These are phyloP conservation scores for Hyperoplus immaculatus DNA, from an alignment of 2,797 vertebrate genomes.

Conservation along the genomic window DNA sequence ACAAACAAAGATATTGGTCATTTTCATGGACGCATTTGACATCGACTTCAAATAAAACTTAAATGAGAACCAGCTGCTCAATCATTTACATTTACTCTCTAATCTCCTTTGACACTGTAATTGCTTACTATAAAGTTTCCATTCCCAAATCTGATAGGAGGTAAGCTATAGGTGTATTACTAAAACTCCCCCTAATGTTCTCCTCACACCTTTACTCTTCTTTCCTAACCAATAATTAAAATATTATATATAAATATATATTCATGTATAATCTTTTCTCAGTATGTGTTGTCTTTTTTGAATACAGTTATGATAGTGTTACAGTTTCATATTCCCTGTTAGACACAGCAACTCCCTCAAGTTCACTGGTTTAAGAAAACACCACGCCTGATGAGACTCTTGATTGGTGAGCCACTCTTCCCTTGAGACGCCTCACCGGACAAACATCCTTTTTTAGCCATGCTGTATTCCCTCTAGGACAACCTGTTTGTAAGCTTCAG, in stretches of 20 bases:
- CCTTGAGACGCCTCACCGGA: conserved; percentile 60
- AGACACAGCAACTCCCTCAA: conserved; percentile 58
- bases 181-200: neutral
- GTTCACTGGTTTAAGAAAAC: conserved; percentile 43
- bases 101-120: neutral
- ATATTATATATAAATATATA: too few species aligned
- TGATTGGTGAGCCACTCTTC: conserved; percentile 58
- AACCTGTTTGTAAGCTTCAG: conserved; percentile 52
- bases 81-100: neutral
- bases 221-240: neutral
- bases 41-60: neutral
- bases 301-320: conserved; percentile 35
- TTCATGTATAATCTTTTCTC: too few species aligned
- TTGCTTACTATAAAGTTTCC: too few species aligned
- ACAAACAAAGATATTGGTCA: neutral
- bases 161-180: neutral
- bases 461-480: conserved; percentile 43
- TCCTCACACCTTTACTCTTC: neutral
- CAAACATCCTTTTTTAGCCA: conserved; percentile 63
- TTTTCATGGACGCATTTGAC: neutral
- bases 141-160: neutral
- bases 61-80: neutral
- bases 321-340: conserved; percentile 33
- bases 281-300: neutral
- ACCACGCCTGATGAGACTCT: conserved; percentile 70